Base-by-base conservation (phyloP, 2,113 vertebrate genomes). In the Anolis sagrei region DNA sequence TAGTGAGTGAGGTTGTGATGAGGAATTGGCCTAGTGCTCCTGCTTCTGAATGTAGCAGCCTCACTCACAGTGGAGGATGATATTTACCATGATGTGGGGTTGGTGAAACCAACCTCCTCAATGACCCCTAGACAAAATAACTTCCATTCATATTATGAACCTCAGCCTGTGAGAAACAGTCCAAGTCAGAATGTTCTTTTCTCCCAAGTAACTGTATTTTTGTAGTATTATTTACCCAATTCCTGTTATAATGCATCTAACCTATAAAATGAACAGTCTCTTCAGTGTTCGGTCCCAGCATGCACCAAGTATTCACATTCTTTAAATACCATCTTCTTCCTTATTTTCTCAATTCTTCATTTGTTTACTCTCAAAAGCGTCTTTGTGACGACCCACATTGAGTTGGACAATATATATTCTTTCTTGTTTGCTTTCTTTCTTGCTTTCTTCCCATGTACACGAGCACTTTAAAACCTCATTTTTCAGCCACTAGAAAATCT, bases 281-380 rank as follows among this genome's bases (percentile, higher is more conserved):
- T 93, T 97, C 96, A 96, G 91, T 97, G 95, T 95, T 94, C 92
- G 75, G 97, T 95, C 88, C 93, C 90, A 86, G 95, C 98, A 98
- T 99, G 98, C 98, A 95, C 97, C 94, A 97, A 97, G 98, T 98
- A 97, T 96, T 97, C 98, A 96, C 98, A 97, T 99, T 97, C 96
- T 97, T 97, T 92, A 95, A 94, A 99, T 99, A 94, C 97, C 98
- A 94, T 86, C 95, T 85, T 97, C 97, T 98, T 99, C 98, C 98
- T 98, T 98, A 97, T 99, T 98, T 97, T 98, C 97, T 99, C 98
- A 98, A 98, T 98, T 98, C 97, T 95, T 95, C 96, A 94, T 97
- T 98, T 99, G 98, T 99, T 99, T 98, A 98, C 94, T 93, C 97
- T 99, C 96, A 97, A 98, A 98, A 97, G 97, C 91, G 94, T 94